These are phyloP conservation scores for Suillia variegata DNA, from an alignment of 2,888 invertebrate genomes.

Conservation along the genomic window DNA sequence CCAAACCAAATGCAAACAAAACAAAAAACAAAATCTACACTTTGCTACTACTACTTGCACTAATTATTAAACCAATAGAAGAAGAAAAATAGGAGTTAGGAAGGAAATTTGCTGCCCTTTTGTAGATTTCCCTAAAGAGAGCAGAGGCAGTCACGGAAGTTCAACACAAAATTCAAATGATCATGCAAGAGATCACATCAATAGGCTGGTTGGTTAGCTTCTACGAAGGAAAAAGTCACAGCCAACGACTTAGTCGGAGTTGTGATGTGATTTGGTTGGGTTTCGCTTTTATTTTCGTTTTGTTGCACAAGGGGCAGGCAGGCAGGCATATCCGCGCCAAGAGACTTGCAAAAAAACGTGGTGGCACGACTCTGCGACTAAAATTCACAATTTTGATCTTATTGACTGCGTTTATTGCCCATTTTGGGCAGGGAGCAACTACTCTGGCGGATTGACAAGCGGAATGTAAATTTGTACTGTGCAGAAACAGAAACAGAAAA, in stretches of 20 bases:
- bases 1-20: background rate
- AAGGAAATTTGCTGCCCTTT: background rate
- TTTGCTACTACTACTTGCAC: background rate
- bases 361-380: constrained; percentile 23
- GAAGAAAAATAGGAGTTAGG: background rate
- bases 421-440: constrained; percentile 8
- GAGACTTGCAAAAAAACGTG: constrained; percentile 21
- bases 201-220: background rate
- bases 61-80: background rate
- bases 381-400: constrained; percentile 23
- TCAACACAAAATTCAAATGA: constrained; percentile 17
- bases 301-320: no score
- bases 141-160: background rate
- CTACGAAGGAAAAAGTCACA: background rate
- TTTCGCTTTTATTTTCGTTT: background rate
- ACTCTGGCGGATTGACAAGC: no score
- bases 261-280: background rate
- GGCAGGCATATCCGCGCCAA: no score
- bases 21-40: background rate
- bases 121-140: background rate
- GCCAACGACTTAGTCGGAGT: no score
- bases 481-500: no score
- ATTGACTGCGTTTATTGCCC: constrained; percentile 24
- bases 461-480: no score
- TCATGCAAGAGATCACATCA: constrained; percentile 25